Percentiles rank a stretch among this genome's conserved stretches.
phyloP scores from a whole-genome alignment of 2,797 vertebrate species.

The Esox lucius region DNA sequence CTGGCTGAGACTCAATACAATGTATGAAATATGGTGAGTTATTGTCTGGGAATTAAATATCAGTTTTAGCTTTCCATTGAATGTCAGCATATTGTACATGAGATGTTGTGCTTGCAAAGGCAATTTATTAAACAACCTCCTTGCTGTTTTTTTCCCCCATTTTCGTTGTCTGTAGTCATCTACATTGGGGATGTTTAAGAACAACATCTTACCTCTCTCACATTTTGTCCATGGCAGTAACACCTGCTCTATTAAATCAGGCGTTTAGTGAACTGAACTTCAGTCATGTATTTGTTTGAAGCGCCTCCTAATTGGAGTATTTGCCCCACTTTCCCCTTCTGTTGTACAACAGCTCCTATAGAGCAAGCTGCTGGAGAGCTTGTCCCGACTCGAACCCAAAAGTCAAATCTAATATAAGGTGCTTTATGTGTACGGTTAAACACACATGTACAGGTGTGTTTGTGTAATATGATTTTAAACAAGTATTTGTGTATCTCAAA shows the following conservation, averaged over 20 bases:
- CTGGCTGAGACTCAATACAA: slow-evolving; percentile 34
- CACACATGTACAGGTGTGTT: too few species aligned
- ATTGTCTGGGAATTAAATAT: slow-evolving; percentile 43
- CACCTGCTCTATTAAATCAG: slow-evolving; percentile 13
- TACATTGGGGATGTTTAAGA: slow-evolving; percentile 5
- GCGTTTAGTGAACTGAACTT: slow-evolving; percentile 49
- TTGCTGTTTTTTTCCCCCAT: not conserved
- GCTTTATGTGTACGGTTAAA: too few species aligned
- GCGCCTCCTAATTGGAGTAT: slow-evolving; percentile 42
- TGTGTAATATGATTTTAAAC: too few species aligned
- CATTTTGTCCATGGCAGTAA: slow-evolving; percentile 19
- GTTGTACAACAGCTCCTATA: slow-evolving; percentile 68
- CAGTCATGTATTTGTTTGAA: slow-evolving; percentile 37
- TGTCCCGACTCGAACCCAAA: slow-evolving; percentile 71
- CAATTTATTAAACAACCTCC: slow-evolving; percentile 13
- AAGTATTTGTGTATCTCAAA: too few species aligned
- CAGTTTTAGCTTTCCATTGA: slow-evolving; percentile 23
- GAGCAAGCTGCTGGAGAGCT: slow-evolving; percentile 70
- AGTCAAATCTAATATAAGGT: too few species aligned
- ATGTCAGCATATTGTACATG: slow-evolving; percentile 18
- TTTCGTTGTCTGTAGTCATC: not conserved
- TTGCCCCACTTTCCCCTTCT: slow-evolving; percentile 39
- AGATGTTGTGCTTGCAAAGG: slow-evolving; percentile 9
- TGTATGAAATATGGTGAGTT: slow-evolving; percentile 35
- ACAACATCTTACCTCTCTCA: slow-evolving; percentile 16